Percentiles rank a stretch among this genome's conserved stretches.
phyloP scores from a whole-genome alignment of 2,797 vertebrate genomes.

The Esox masquinongy region DNA sequence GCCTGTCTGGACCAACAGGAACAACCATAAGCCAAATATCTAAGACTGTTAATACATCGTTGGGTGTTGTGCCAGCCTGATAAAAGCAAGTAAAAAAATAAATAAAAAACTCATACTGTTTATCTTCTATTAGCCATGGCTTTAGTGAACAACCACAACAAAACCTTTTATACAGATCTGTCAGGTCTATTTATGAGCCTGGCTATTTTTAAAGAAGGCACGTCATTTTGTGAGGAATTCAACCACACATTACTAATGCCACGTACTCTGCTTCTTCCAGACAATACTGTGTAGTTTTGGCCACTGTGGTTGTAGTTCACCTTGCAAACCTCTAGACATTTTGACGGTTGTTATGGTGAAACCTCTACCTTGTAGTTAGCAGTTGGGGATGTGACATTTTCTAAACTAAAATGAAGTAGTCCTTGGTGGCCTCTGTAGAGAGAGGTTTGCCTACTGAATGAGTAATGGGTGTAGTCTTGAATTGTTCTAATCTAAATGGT shows the following conservation, averaged over 20 bases:
- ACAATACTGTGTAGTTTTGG: background rate
- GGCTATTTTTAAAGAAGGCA: conserved; percentile 39
- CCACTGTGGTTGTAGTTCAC: background rate
- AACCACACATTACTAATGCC: conserved; percentile 30
- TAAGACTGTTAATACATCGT: conserved; percentile 22
- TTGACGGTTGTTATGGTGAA: background rate
- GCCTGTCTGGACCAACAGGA: background rate
- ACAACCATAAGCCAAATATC: conserved; percentile 7
- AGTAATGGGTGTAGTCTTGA: conserved; percentile 1
- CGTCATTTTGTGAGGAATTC: conserved; percentile 42
- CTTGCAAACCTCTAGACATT: background rate
- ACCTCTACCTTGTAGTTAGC: background rate
- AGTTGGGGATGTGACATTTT: background rate
- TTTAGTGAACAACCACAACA: conserved; percentile 48
- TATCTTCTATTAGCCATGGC: conserved; percentile 18
- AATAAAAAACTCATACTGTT: background rate
- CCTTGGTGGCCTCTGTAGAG: background rate
- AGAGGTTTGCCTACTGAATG: conserved; percentile 5
- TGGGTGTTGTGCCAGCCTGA: conserved; percentile 9
- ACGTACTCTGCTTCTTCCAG: conserved; percentile 33
- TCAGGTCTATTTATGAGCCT: conserved; percentile 44
- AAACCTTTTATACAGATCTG: conserved; percentile 31
- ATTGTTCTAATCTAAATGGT: conserved; percentile 10
- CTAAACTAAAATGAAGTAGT: background rate
- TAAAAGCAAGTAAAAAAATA: conserved; percentile 7